Base-by-base conservation (phyloP, 2,888 invertebrate genomes). In the Congeria kusceri region DNA sequence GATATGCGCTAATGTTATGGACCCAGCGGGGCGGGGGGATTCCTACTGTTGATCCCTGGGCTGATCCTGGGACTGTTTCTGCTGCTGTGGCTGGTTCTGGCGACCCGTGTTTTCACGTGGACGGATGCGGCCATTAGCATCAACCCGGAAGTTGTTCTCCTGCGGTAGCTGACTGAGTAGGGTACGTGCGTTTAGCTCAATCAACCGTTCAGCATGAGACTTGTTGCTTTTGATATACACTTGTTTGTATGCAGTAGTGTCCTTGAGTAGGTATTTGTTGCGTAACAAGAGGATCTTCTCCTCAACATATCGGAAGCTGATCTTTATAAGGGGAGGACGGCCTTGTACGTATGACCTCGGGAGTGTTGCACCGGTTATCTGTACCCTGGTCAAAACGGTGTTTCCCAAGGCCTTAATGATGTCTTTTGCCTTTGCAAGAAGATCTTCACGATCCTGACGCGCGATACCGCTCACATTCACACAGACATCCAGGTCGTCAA, bases 181-280 rank as follows among this genome's bases (percentile, higher is more conserved):
- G 28, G 77, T 62, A 39, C 77, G 56, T 20, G 77, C 77, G 29
- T 72, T 77, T 3, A 66, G 58, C 56, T 77, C 67, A 25, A 73
- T 69, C 3, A 77, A 58, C 9, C 77, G 25, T 65, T 77, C 77
- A 49, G 62, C 44, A 4, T 7, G 13, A 11, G 49, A 74, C 44
- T 65, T 77, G 63, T 69, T 69, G 56, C 77, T 73, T 63, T 70
- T 74, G 15, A 74, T 32, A 32, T 62, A 78, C 7, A 78, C 74
- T 7, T 56, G 11, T 32, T 58, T 61, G 59, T 74, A 77, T n/a
- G 23, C 9, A 1, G 65, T 53, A 13, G 18, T 53, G 27, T 77
- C 46, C 58, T 71, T 71, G 0, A 77, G 27, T 44, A 59, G 57
- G 66, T 66, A 70, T 62, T 77, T 81, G 56, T 75, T 77, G 49